phyloP scores from a whole-genome alignment of 2,113 vertebrate genomes.

The Rhea pennata region DNA sequence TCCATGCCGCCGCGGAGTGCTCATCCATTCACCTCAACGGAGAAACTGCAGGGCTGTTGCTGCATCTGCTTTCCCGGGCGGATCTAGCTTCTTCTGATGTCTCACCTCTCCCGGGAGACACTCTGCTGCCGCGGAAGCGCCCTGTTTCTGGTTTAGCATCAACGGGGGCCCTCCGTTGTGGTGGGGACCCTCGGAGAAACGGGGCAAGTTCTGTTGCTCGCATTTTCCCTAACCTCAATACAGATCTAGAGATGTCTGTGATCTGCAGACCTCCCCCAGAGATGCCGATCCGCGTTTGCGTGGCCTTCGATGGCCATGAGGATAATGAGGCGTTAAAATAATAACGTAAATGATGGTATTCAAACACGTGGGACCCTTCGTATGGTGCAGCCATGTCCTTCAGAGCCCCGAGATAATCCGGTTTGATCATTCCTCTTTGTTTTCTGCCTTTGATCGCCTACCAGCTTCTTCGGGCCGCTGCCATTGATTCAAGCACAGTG shows the following conservation, averaged over 20 bases:
- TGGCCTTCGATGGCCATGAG: accelerated
- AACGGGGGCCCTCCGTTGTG: accelerated
- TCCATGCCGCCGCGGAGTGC: accelerated
- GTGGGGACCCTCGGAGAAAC: not conserved
- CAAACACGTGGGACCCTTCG: not conserved
- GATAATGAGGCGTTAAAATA: not conserved
- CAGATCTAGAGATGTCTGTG: not conserved
- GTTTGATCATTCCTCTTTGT: not conserved
- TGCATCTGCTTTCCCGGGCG: not conserved
- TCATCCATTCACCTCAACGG: not conserved
- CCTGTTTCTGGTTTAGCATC: not conserved
- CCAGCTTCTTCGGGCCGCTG: not conserved
- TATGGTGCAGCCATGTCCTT: not conserved
- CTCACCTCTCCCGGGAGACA: not conserved
- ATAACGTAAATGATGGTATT: not conserved
- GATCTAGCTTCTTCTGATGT: not conserved
- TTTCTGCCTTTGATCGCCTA: not conserved
- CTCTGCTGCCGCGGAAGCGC: not conserved
- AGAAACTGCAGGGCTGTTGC: not conserved
- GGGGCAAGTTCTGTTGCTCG: not conserved
- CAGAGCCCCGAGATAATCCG: accelerated
- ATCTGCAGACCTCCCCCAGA: not conserved
- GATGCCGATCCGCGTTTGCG: not conserved
- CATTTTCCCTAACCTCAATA: not conserved
- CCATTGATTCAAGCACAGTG: accelerated